Percentiles rank a stretch among this genome's conserved stretches.
These are phyloP conservation scores for Falcaria lacertinaria DNA, from an alignment of 2,888 invertebrate genomes.

Conservation along the genomic window DNA sequence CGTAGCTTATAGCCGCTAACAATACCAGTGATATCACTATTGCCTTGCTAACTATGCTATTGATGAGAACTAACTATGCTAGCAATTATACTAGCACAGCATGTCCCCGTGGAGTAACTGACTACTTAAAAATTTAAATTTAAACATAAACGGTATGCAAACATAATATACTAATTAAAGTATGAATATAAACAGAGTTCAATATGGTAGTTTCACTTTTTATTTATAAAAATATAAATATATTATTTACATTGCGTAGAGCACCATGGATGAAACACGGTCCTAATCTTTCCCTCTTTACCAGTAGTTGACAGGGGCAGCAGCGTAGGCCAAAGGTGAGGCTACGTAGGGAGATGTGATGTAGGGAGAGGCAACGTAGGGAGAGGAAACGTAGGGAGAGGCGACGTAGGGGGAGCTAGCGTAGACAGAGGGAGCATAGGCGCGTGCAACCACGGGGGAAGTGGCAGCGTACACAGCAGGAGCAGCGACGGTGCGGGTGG, in stretches of 20 bases:
- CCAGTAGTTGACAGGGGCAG: slow-evolving; percentile 22
- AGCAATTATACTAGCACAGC: too few species aligned
- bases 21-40: too few species aligned
- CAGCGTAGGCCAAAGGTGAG: slow-evolving; percentile 19
- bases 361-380: too few species aligned
- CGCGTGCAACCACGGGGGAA: slow-evolving; percentile 22
- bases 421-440: slow-evolving; percentile 27
- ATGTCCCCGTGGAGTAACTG: too few species aligned
- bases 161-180: too few species aligned
- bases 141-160: too few species aligned
- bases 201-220: slow-evolving; percentile 34
- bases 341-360: slow-evolving; percentile 13
- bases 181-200: slow-evolving; percentile 6
- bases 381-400: slow-evolving; percentile 6
- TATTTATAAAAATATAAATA: slow-evolving; percentile 25
- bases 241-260: slow-evolving; percentile 34
- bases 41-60: too few species aligned
- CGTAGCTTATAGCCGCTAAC: too few species aligned
- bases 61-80: too few species aligned
- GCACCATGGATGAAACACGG: slow-evolving; percentile 10
- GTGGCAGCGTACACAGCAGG: slow-evolving; percentile 22
- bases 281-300: slow-evolving; percentile 12
- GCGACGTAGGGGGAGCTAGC: slow-evolving; percentile 9
- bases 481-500: slow-evolving; percentile 20
- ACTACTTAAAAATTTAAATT: too few species aligned